Percentiles rank a stretch among this genome's conserved stretches.
phyloP scores from a whole-genome alignment of 2,888 invertebrate genomes.

The Melanophora roralis region DNA sequence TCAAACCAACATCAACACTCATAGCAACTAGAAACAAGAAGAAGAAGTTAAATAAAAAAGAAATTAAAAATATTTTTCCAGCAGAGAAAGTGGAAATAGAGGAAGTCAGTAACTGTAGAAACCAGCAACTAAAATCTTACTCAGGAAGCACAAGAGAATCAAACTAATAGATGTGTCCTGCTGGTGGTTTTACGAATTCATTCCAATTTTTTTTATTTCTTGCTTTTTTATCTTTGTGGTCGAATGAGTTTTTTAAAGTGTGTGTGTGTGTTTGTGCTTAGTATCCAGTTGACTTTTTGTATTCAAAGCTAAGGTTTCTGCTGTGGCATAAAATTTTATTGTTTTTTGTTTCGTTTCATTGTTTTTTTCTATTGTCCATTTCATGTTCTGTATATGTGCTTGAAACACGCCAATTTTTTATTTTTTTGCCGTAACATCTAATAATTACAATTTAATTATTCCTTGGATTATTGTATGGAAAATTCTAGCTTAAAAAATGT shows the following conservation, averaged over 20 bases:
- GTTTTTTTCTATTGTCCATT: not conserved
- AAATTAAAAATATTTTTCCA: conserved; percentile 8
- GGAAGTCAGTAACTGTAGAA: conserved; percentile 12
- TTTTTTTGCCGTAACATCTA: conserved; percentile 18
- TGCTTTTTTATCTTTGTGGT: conserved; percentile 5
- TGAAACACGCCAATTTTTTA: conserved; percentile 30
- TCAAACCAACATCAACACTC: conserved; percentile 13
- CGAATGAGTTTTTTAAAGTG: not conserved
- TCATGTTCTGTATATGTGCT: not conserved
- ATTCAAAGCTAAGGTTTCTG: conserved; percentile 13
- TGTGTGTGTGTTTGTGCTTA: not conserved
- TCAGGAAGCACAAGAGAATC: conserved; percentile 53
- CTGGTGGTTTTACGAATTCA: conserved; percentile 28
- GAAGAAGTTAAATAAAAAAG: too few species aligned
- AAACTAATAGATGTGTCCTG: conserved; percentile 45
- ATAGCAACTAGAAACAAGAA: not conserved
- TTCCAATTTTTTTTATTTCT: not conserved
- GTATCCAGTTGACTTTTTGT: not conserved
- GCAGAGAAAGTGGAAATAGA: not conserved
- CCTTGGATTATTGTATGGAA: conserved; percentile 12
- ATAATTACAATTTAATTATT: conserved; percentile 59
- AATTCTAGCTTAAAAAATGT: not conserved
- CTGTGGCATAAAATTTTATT: conserved; percentile 22
- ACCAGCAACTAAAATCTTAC: conserved; percentile 37
- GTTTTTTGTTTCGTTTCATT: not conserved